Evolutionary conservation across 2,888 invertebrate genomes (phyloP).

Genomic region (Teleiodes luculella): DNA sequence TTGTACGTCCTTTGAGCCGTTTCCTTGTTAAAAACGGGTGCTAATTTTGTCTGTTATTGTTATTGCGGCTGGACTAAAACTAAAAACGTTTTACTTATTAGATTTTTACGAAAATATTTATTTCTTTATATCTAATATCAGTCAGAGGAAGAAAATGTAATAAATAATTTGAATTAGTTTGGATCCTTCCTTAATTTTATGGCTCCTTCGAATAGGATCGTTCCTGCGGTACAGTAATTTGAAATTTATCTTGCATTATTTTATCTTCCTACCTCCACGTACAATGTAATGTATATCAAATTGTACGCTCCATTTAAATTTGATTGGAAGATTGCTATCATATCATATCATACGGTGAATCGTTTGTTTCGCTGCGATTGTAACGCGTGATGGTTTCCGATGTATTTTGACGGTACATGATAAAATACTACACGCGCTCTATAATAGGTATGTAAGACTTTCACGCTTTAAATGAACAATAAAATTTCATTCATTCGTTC

Average conservation of each 20-base stretch:
- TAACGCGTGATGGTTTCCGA: not conserved
- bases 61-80: not conserved
- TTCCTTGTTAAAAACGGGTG: conserved; percentile 53
- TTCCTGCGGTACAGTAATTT: too few species aligned
- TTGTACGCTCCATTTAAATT: conserved; percentile 4
- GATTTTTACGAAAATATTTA: too few species aligned
- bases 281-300: not conserved
- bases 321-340: conserved; percentile 11
- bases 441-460: too few species aligned
- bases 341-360: not conserved
- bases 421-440: not conserved
- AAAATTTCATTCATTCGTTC: too few species aligned
- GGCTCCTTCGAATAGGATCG: too few species aligned
- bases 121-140: too few species aligned
- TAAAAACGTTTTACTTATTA: not conserved
- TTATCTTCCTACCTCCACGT: not conserved
- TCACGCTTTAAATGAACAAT: too few species aligned
- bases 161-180: too few species aligned
- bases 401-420: not conserved
- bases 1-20: conserved; percentile 55
- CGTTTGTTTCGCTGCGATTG: not conserved
- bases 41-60: conserved; percentile 26
- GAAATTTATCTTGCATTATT: too few species aligned
- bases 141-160: too few species aligned
- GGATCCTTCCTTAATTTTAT: too few species aligned